These are phyloP conservation scores for Tetragonisca angustula DNA, from an alignment of 2,888 invertebrate species.

Conservation along the genomic window DNA sequence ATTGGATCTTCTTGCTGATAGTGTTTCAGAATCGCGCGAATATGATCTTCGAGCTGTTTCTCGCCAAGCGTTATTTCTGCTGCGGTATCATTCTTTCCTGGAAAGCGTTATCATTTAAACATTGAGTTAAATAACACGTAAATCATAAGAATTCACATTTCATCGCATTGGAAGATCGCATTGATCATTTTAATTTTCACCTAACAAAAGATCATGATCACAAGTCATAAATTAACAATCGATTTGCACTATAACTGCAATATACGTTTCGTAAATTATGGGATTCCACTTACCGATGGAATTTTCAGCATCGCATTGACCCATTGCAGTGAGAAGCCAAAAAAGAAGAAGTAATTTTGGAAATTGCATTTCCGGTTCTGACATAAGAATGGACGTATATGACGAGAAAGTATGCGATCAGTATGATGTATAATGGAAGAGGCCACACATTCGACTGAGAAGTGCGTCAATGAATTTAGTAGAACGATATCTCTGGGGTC, in stretches of 20 bases:
- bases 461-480: constrained; percentile 74
- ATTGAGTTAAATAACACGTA: background rate
- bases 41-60: constrained; percentile 89
- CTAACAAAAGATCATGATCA: constrained; percentile 10
- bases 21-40: constrained; percentile 90
- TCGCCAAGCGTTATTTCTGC: constrained; percentile 85
- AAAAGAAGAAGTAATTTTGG: constrained; percentile 20
- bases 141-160: background rate
- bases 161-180: too few species aligned
- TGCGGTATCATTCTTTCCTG: constrained; percentile 72
- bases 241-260: background rate
- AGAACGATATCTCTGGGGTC: constrained; percentile 78
- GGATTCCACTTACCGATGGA: constrained; percentile 27
- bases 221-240: constrained; percentile 12
- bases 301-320: constrained; percentile 23
- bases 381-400: background rate
- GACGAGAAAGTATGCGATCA: constrained; percentile 6
- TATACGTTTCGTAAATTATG: background rate
- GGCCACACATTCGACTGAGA: constrained; percentile 69
- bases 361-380: constrained; percentile 46
- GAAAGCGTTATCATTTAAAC: constrained; percentile 19
- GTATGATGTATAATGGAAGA: constrained; percentile 24
- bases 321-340: constrained; percentile 29
- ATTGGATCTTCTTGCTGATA: constrained; percentile 92
- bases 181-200: background rate